A percentile compares a stretch with the other conserved stretches of the same genome.
phyloP scores from a whole-genome alignment of 2,113 vertebrate genomes.

The Otolemur garnettii region DNA sequence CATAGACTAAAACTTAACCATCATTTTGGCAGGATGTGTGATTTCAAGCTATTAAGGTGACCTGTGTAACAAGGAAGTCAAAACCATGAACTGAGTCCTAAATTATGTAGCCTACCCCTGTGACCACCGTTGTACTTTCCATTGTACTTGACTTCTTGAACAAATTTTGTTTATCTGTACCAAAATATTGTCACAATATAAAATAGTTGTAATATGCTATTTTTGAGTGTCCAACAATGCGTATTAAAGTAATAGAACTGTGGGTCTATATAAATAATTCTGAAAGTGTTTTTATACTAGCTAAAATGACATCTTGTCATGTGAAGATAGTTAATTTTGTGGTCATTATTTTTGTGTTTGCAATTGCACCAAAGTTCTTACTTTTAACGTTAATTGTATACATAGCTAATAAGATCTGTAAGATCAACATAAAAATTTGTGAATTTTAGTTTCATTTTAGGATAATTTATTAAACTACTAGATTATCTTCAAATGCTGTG shows the following conservation, averaged over 20 bases:
- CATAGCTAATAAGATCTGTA: constrained; percentile 66
- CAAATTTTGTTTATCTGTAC: constrained; percentile 66
- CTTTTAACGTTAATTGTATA: constrained; percentile 67
- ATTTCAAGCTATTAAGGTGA: constrained; percentile 72
- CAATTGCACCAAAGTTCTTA: constrained; percentile 52
- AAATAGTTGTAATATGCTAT: constrained; percentile 75
- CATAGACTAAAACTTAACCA: constrained; percentile 65
- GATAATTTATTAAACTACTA: constrained; percentile 44
- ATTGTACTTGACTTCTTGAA: constrained; percentile 68
- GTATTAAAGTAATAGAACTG: constrained; percentile 68
- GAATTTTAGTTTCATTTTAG: constrained; percentile 63
- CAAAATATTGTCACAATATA: constrained; percentile 64
- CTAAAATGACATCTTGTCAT: constrained; percentile 74
- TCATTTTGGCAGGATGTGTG: constrained; percentile 67
- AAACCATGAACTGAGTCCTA: constrained; percentile 48
- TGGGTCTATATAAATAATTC: constrained; percentile 53
- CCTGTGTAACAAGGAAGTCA: constrained; percentile 63
- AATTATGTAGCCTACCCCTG: constrained; percentile 64
- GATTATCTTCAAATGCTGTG: constrained; percentile 52
- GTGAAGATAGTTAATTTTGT: constrained; percentile 70
- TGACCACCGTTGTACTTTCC: constrained; percentile 59
- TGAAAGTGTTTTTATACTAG: constrained; percentile 61
- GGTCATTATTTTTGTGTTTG: constrained; percentile 71
- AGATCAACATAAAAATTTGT: constrained; percentile 60
- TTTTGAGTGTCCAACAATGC: constrained; percentile 54